Base-by-base conservation (phyloP, 2,113 vertebrate species). In the Gymnorhina tibicen region DNA sequence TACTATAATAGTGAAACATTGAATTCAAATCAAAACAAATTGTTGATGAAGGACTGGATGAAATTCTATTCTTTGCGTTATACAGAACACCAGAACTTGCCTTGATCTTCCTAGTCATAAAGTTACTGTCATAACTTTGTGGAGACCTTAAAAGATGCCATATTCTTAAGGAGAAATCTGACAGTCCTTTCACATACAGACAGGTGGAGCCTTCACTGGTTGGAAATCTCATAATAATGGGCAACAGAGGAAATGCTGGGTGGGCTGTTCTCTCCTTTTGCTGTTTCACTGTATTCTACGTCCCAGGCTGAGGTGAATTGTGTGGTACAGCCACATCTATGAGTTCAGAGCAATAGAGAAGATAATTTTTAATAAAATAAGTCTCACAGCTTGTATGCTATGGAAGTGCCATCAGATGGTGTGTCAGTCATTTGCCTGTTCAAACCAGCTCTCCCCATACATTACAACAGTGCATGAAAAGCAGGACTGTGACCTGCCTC, bases 231-330 rank as follows among this genome's bases (percentile, higher is more conserved):
- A 11, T 24, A 13, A 11, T 39, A 46, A 24, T 15, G 9, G 22
- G 20, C 19, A 64, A 27, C 4, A 50, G 6, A 1, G 10, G 66
- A 78, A 89, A 24, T 62, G 7, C 30, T 26, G 66, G 64, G 13
- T 0, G 1, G 49, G 5, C 28, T 41, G 14, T 46, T 62, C 69
- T 78, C 68, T 69, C 37, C 32, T 73, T 70, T 18, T 74, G 15
- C 19, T 74, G 8, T 62, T 66, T 55, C 33, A 42, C 53, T 68
- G 3, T 42, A 13, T 0, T 1, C 30, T 63, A 3, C 15, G 10
- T 59, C 16, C 16, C 66, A 82, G 69, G 21, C 17, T 0, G 0
- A 44, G 42, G 15, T 46, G 4, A 23, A 35, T 7, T 46, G 11
- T 67, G 21, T 80, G 49, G 7, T 74, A 5, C 10, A 75, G 32